Conservation (phyloP, 2,888 invertebrate species). For the Halictus quadricinctus region DNA sequence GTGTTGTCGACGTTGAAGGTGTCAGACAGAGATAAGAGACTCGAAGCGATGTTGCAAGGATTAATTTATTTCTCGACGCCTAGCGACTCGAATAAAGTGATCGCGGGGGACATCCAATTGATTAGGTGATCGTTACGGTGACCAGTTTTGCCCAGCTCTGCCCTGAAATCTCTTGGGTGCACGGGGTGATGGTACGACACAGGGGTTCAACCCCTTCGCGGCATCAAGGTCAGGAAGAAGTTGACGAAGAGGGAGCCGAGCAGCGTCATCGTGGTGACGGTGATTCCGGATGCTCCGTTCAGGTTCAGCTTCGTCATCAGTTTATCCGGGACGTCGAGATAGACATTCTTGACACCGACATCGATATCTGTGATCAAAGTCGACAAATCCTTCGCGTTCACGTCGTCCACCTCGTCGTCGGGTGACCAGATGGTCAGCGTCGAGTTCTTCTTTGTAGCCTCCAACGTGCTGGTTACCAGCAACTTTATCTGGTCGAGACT, state of each 20-base stretch:
- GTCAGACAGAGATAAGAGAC: background rate
- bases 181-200: background rate
- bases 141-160: background rate
- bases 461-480: slow-evolving; percentile 84
- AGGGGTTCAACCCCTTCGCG: slow-evolving; percentile 54
- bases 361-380: slow-evolving; percentile 88
- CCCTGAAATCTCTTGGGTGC: background rate
- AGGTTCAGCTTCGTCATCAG: slow-evolving; percentile 63
- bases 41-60: background rate
- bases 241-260: slow-evolving; percentile 50
- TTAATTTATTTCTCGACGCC: background rate
- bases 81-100: background rate
- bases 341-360: slow-evolving; percentile 87
- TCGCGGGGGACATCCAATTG: background rate
- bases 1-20: background rate
- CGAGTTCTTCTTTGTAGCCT: slow-evolving; percentile 80
- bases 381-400: slow-evolving; percentile 87
- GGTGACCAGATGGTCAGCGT: slow-evolving; percentile 93
- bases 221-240: slow-evolving; percentile 49
- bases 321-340: slow-evolving; percentile 90
- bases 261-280: slow-evolving; percentile 34
- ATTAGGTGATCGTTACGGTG: background rate
- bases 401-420: slow-evolving; percentile 84
- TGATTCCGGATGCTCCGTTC: slow-evolving; percentile 52
- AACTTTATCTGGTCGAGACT: slow-evolving; percentile 83